Percentiles rank a stretch among this genome's conserved stretches.
phyloP scores from a whole-genome alignment of 2,888 invertebrate genomes.

The Drosophila mimica region DNA sequence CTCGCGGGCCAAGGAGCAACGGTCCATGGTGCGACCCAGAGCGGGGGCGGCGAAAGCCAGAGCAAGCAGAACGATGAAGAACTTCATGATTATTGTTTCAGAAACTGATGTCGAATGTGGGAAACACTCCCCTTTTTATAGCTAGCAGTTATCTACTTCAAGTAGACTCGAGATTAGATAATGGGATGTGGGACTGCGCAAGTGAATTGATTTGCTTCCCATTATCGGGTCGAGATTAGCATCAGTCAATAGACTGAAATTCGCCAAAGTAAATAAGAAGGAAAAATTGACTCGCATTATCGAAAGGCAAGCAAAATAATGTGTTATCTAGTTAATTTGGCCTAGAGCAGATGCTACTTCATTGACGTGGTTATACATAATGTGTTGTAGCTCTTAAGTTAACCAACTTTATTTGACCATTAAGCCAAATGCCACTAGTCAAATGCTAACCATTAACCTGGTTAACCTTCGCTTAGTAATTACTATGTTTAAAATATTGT shows the following conservation, averaged over 20 bases:
- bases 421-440: conserved; percentile 22
- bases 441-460: conserved; percentile 64
- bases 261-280: neutral
- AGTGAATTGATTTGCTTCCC: conserved; percentile 4
- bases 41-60: conserved; percentile 60
- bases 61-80: conserved; percentile 39
- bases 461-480: conserved; percentile 55
- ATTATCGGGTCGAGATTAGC: neutral
- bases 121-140: conserved; percentile 32
- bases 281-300: neutral
- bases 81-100: conserved; percentile 44
- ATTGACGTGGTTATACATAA: neutral
- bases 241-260: neutral
- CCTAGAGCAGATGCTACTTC: neutral
- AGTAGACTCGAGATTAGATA: conserved; percentile 2
- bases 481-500: conserved; percentile 23
- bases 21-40: conserved; percentile 57
- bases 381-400: conserved; percentile 6
- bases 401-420: conserved; percentile 9
- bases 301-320: neutral
- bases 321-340: conserved; percentile 1
- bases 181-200: neutral
- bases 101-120: conserved; percentile 38
- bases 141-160: conserved; percentile 13
- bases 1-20: conserved; percentile 71